Base-by-base conservation (phyloP, 2,888 invertebrate species). In the Galeruca laticollis region DNA sequence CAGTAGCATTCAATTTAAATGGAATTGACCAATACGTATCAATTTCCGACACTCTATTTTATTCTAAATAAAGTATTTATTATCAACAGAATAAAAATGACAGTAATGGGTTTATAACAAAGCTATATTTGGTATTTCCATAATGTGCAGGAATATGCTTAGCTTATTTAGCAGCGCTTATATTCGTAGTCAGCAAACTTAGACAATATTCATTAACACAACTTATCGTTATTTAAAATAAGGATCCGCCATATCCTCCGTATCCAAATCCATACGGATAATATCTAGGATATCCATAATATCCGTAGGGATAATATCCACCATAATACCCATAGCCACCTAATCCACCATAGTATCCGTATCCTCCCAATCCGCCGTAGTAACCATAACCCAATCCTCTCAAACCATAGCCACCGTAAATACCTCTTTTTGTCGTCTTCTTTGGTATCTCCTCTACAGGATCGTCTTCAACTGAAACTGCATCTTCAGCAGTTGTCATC, bases 361-460 rank as follows among this genome's bases (percentile, higher is more conserved):
- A 26, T 5, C 64, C 52, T 33, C 21, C 61, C n/a, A 31, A 65
- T 35, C 60, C 6, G 13, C 62, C 63, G n/a, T 61, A 26, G 37
- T 60, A 57, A 10, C 72, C 68, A 26, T 62, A 62, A 18, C 69
- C 67, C 20, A 68, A 64, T 31, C 71, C 70, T 37, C 52, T 35
- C 6, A 68, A 65, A 43, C 67, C 62, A 2, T 69, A 31, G 49
- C 66, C 26, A 60, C 70, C 63, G 20, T 71, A 71, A 15, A 74
- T 70, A 2, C 74, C 74, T 47, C 74, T 68, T 59, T 74, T 74
- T 11, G 64, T 33, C 2, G 74, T 68, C 47, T 67, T 72, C 61
- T 67, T 74, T 0, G 64, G 18, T 56, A 47, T 40, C 15, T 60
- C 70, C 10, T 70, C 63, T 10, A 65, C 59, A 4, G 64, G 43